phyloP scores from a whole-genome alignment of 1,140 invertebrate genomes.

The Drosophila ohnishii region DNA sequence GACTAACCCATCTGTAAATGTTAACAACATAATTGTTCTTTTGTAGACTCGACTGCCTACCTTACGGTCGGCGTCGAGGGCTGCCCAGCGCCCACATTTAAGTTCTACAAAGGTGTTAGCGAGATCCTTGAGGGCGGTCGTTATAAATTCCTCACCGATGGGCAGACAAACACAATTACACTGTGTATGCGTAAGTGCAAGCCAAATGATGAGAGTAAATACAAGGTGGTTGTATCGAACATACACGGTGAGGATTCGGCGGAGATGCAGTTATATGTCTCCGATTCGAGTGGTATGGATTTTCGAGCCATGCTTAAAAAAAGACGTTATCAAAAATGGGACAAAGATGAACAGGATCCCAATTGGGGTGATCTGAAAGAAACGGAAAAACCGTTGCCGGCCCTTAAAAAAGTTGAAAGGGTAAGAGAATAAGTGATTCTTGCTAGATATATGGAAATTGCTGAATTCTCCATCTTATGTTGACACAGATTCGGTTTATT shows the following conservation, averaged over 20 bases:
- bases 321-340: slow-evolving; percentile 97
- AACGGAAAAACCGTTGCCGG: slow-evolving; percentile 92
- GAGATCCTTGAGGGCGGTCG: slow-evolving; percentile 96
- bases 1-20: slow-evolving; percentile 37
- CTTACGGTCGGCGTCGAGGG: slow-evolving; percentile 95
- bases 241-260: slow-evolving; percentile 96
- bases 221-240: slow-evolving; percentile 96
- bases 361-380: slow-evolving; percentile 97
- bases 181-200: slow-evolving; percentile 98
- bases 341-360: slow-evolving; percentile 92
- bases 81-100: slow-evolving; percentile 96
- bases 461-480: slow-evolving; percentile 12
- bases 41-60: slow-evolving; percentile 92
- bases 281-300: slow-evolving; percentile 98
- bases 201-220: slow-evolving; percentile 98
- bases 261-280: slow-evolving; percentile 97
- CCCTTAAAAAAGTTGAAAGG: slow-evolving; percentile 95
- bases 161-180: slow-evolving; percentile 94
- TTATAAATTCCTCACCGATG: slow-evolving; percentile 95
- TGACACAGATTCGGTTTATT: slow-evolving; percentile 20
- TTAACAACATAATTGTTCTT: slow-evolving; percentile 27
- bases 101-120: slow-evolving; percentile 96
- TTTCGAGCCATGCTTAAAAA: slow-evolving; percentile 99
- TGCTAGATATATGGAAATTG: slow-evolving; percentile 1
- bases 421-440: slow-evolving; percentile 84